Percentiles rank a stretch among this genome's conserved stretches.
Evolutionary conservation across 2,797 vertebrate genomes (phyloP).

Genomic region (Epinephelus awoara): DNA sequence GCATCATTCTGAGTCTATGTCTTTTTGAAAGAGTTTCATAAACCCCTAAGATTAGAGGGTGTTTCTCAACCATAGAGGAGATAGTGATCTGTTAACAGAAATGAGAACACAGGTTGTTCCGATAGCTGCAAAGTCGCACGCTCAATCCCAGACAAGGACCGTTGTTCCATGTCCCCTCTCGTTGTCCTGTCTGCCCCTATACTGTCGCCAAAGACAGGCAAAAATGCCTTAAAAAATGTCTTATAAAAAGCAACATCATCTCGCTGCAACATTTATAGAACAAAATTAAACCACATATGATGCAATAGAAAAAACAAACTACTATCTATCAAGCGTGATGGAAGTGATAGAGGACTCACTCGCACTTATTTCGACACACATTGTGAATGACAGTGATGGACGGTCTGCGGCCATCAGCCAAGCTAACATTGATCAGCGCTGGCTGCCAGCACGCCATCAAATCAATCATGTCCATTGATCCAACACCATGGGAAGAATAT

Average conservation of each 20-base stretch:
- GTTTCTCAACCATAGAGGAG: constrained; percentile 12
- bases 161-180: not conserved
- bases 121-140: not conserved
- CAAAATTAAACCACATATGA: constrained; percentile 29
- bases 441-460: constrained; percentile 70
- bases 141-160: not conserved
- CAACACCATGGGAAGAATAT: constrained; percentile 53
- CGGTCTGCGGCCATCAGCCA: constrained; percentile 65
- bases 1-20: not conserved
- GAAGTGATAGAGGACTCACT: constrained; percentile 55
- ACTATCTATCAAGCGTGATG: constrained; percentile 52
- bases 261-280: constrained; percentile 5
- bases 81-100: not conserved
- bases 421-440: constrained; percentile 79
- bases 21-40: constrained; percentile 18
- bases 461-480: constrained; percentile 82
- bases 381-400: constrained; percentile 74
- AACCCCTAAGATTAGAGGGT: constrained; percentile 18
- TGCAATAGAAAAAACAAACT: constrained; percentile 38
- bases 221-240: not conserved
- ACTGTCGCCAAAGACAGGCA: not conserved
- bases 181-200: not conserved
- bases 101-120: not conserved
- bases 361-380: constrained; percentile 49
- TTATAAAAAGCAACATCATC: not conserved